phyloP scores from a whole-genome alignment of 2,113 vertebrate genomes.

The Sturnus vulgaris region DNA sequence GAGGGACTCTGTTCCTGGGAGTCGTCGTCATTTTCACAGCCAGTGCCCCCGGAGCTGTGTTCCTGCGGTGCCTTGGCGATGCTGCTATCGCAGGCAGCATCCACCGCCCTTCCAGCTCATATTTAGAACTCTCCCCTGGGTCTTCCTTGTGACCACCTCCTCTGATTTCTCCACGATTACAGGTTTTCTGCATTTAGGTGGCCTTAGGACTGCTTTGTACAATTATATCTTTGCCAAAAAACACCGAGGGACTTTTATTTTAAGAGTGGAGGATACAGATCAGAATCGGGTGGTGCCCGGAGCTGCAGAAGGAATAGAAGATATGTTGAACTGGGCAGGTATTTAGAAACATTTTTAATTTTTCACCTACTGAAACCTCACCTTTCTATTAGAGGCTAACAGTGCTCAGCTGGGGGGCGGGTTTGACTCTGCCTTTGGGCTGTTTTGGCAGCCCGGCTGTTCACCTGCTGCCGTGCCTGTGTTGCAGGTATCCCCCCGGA shows the following conservation, averaged over 20 bases:
- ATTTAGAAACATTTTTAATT: neutral
- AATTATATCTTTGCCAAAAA: conserved; percentile 94
- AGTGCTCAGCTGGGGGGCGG: rapidly evolving
- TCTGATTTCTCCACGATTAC: neutral
- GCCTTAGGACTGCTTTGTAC: conserved; percentile 92
- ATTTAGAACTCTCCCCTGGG: rapidly evolving
- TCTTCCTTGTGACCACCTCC: rapidly evolving
- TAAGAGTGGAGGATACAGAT: conserved; percentile 93
- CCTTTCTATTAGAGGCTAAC: rapidly evolving
- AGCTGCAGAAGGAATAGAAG: conserved; percentile 85
- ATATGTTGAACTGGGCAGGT: conserved; percentile 94
- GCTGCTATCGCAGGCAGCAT: rapidly evolving
- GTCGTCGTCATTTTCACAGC: rapidly evolving
- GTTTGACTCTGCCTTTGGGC: neutral
- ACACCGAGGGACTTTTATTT: conserved; percentile 81
- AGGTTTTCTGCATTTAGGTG: conserved; percentile 93
- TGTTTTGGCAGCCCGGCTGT: neutral
- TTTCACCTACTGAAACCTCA: rapidly evolving
- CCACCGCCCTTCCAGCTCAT: too few species aligned
- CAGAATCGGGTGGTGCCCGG: conserved; percentile 83
- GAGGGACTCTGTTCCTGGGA: too few species aligned
- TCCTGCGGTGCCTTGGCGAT: neutral
- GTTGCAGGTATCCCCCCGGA: conserved; percentile 86
- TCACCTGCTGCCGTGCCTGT: rapidly evolving
- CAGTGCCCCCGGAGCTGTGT: neutral